A percentile compares a stretch with the other conserved stretches of the same genome.
These are phyloP conservation scores for Odontocerum albicorne DNA, from an alignment of 2,888 invertebrate species.

Conservation along the genomic window DNA sequence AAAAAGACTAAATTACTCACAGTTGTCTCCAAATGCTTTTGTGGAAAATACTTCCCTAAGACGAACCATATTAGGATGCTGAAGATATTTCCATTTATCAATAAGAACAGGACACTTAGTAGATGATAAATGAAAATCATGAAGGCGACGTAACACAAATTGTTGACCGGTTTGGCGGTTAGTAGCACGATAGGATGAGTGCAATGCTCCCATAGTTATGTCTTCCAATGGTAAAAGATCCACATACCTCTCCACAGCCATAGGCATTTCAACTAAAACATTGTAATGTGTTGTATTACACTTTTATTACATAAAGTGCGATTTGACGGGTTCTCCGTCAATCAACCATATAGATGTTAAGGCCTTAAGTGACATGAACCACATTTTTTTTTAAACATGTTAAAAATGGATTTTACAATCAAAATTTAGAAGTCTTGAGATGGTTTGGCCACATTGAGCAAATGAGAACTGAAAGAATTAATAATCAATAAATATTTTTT, in stretches of 20 bases:
- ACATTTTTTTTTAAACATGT: too few relatives aligned
- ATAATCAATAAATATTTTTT: too few relatives aligned
- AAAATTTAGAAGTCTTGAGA: too few relatives aligned
- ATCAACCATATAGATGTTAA: not conserved
- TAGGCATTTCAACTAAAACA: slow-evolving; percentile 69
- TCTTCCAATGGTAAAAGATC: slow-evolving; percentile 85
- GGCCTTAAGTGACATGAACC: too few relatives aligned
- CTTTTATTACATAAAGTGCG: too few relatives aligned
- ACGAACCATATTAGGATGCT: slow-evolving; percentile 93
- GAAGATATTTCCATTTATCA: slow-evolving; percentile 93
- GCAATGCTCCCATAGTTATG: slow-evolving; percentile 64
- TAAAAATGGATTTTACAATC: too few relatives aligned
- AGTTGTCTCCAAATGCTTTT: slow-evolving; percentile 94
- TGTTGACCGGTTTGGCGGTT: slow-evolving; percentile 83
- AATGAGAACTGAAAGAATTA: too few relatives aligned
- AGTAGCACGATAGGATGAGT: slow-evolving; percentile 88
- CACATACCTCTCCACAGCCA: slow-evolving; percentile 88
- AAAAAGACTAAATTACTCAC: slow-evolving; percentile 67
- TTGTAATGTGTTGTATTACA: not conserved
- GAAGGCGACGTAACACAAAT: slow-evolving; percentile 85
- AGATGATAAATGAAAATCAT: slow-evolving; percentile 80
- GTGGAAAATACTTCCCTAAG: slow-evolving; percentile 93
- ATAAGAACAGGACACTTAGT: slow-evolving; percentile 83
- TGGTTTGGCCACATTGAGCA: too few relatives aligned
- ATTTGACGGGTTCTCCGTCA: not conserved